Evolutionary conservation across 92 coral and sea anemone genomes (phyloP), one percentile per base, ranked within the genome.

Genomic region (Plumapathes pennacea): DNA sequence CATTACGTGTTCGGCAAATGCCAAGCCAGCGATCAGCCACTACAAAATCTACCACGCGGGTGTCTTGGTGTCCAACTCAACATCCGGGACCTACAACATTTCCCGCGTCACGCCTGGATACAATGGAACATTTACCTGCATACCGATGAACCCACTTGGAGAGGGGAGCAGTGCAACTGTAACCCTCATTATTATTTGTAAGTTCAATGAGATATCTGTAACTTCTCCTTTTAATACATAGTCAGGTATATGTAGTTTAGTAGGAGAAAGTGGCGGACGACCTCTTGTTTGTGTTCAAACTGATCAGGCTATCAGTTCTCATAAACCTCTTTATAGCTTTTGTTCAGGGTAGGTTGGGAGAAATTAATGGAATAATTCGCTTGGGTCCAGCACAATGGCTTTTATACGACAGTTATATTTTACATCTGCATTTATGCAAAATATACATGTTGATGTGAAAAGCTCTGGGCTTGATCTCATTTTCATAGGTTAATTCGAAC

Each of bases 61-160:
- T 26, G 40, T 33, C 5, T 49, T 36, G 4, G 62, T 82, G 25
- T 75, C 67, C 13, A 70, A 75, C 13, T 33, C 77, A 11, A 26
- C 80, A 2, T 20, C 51, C 21, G 81, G 78, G 9, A 32, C 73
- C 20, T 80, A 64, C 28, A 77, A 85, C 76, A 72, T 92, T 25
- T 53, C 70, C 29, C 77, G 66, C 11, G 69, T 85, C 13, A 49
- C 49, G 1, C 22, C 57, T 14, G 62, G 76, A 19, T 67, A 78
- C 38, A 67, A 58, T n/a, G 98, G 96, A 33, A 54, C 81, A 12
- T 88, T 84, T 51, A 78, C 61, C 27, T 92, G 98, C 47, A 78
- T 81, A 3, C 75, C 98, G 19, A 86, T 58, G 54, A 92, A 92
- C 51, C 66, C 67, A 5, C 52, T 84, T 48, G 98, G 98, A 5